Evolutionary conservation across 2,797 vertebrate species (phyloP), one percentile per base, ranked within the genome.

Genomic region (Hydrocynus forskahlii): DNA sequence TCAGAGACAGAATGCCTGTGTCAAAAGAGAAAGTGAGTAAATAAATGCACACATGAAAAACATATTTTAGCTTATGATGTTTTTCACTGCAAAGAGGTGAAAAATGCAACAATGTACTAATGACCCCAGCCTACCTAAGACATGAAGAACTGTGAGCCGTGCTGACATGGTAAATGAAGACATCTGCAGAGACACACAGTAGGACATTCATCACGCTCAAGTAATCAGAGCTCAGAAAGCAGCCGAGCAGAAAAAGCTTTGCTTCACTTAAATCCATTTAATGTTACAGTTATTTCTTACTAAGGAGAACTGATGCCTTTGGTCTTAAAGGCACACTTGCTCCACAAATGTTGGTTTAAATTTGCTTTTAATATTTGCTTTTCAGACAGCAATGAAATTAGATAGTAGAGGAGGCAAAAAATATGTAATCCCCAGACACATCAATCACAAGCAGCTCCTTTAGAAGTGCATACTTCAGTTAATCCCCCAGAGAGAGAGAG

Each of bases 1-100:
- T 85, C 81, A 88, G 19, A 81, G 67, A 85, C 76, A 90, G 75
- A 79, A 88, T 70, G 79, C 87, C 90, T 91, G 81, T 72, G 55
- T 60, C 10, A 69, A 77, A 75, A 76, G 76, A 75, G 12, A 68
- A 3, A 62, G 1, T 7, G 16, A 63, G 10, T 0, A 60, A 69
- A n/a, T 43, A 14, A 0, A 66, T 19, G 67, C 12, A 75, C 10
- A 17, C 14, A 12, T 29, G 12, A 19, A 67, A 43, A 43, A 0
- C 38, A 14, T 14, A 9, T 29, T 63, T 13, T 35, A 29, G 13
- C 6, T 64, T 60, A 60, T 60, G 21, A 60, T 60, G 7, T 1
- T 4, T 60, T 60, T 23, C 7, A 60, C 5, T 35, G 3, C 7
- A 66, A 66, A 40, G 17, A 8, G 40, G 35, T 2, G 14, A 4